A percentile compares a stretch with the other conserved stretches of the same genome.
Conservation (phyloP, 1,140 invertebrate genomes). For the Cardiocondyla obscurior region DNA sequence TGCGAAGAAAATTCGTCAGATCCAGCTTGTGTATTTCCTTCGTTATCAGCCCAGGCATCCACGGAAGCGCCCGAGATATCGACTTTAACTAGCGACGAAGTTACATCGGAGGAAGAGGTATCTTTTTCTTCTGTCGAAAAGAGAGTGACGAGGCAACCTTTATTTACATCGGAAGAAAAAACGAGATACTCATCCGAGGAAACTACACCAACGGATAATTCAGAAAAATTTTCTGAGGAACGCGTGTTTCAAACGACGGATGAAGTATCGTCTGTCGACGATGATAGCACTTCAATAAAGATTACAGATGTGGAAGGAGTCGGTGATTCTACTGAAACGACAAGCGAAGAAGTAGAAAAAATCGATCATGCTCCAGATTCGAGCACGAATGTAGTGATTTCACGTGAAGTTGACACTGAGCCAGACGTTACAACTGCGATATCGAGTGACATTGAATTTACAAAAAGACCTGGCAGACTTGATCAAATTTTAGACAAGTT, state of each 20-base stretch:
- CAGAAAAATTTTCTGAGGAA: not conserved
- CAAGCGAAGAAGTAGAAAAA: not conserved
- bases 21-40: not conserved
- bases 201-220: not conserved
- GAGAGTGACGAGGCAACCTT: not conserved
- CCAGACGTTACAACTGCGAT: not conserved
- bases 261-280: not conserved
- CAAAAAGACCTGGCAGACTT: not conserved
- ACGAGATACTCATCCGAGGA: not conserved
- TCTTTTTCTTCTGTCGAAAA: not conserved
- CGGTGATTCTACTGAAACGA: not conserved
- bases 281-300: not conserved
- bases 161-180: not conserved
- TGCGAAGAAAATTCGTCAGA: slow-evolving; percentile 12
- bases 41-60: not conserved
- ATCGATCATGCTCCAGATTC: not conserved
- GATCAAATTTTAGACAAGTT: not conserved
- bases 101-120: not conserved
- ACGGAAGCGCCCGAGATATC: not conserved
- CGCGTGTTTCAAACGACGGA: not conserved
- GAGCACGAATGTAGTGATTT: not conserved
- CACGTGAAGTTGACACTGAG: not conserved
- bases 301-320: not conserved
- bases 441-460: not conserved
- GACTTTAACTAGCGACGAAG: not conserved